Base-by-base conservation (phyloP, 2,797 vertebrate genomes). In the Arrhamphus sclerolepis region DNA sequence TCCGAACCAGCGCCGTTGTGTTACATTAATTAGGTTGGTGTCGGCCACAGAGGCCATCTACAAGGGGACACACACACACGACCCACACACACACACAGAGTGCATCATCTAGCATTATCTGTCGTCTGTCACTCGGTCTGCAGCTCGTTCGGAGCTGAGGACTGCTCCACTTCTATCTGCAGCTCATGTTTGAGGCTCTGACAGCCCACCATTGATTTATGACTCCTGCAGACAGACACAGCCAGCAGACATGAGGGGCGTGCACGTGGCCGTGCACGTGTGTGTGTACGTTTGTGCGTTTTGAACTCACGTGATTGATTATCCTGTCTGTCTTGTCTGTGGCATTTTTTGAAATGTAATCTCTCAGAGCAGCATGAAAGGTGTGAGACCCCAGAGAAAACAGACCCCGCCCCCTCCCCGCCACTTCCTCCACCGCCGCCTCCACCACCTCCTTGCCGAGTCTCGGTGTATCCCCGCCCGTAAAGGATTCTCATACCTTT, bases 331-430 rank as follows among this genome's bases (percentile, higher is more conserved):
- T 80, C 80, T 87, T 55, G 71, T 79, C 90, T 80, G 75, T 87
- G 88, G 62, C 4, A 52, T 80, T 92, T 29, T 92, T 87, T 89
- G 78, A 88, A 90, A 89, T 81, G 89, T 83, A 88, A 89, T 91
- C 90, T 86, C 55, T 85, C 76, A 55, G 77, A 90, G 81, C 86
- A 86, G 87, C 85, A 79, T 83, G 84, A 88, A 84, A 87, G 82
- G 87, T 86, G 84, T 64, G 77, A 78, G 73, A 82, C 85, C 71
- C 73, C 69, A 66, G 82, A 84, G 79, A 75, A 81, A 80, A 72
- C 43, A 46, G 11, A 26, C n/a, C 47, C n/a, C 31, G 0, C 13
- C 20, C 29, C 58, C 52, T 2, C 17, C 0, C 50, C 62, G 16
- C 55, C 48, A 38, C 51, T 52, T 0, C 49, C 62, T 10, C 54